Percentiles rank a stretch among this genome's conserved stretches.
phyloP scores from a whole-genome alignment of 2,888 invertebrate species.

The Cheilosia pagana region DNA sequence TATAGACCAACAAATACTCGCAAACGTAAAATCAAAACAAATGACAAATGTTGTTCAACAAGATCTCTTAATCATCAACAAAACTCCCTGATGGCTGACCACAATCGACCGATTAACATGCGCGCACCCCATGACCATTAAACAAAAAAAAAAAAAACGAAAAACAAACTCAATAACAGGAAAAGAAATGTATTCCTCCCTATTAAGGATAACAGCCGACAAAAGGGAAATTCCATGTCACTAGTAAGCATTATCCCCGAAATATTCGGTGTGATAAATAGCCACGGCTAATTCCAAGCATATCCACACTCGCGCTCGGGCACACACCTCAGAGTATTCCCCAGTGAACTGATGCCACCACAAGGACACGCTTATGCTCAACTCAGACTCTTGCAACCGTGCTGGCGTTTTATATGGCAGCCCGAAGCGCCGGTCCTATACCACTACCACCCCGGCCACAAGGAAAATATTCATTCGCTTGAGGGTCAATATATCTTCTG shows the following conservation, averaged over 20 bases:
- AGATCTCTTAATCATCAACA: slow-evolving; percentile 61
- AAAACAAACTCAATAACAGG: slow-evolving; percentile 22
- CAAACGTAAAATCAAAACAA: background rate
- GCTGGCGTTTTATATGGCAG: slow-evolving; percentile 29
- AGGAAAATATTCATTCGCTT: slow-evolving; percentile 68
- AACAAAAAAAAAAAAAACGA: slow-evolving; percentile 35
- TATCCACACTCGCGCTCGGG: slow-evolving; percentile 60
- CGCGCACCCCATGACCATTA: slow-evolving; percentile 45
- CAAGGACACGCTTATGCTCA: slow-evolving; percentile 35
- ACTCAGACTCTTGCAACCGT: slow-evolving; percentile 20
- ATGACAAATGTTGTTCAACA: slow-evolving; percentile 20
- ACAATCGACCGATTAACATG: slow-evolving; percentile 65
- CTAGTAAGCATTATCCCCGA: slow-evolving; percentile 67
- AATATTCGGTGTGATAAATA: slow-evolving; percentile 72
- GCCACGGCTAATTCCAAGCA: slow-evolving; percentile 69
- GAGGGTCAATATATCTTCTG: slow-evolving; percentile 76
- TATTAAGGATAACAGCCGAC: slow-evolving; percentile 70
- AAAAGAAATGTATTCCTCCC: slow-evolving; percentile 46
- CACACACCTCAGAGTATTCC: slow-evolving; percentile 55
- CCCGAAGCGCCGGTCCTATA: slow-evolving; percentile 46
- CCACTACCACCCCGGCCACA: slow-evolving; percentile 26
- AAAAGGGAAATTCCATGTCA: slow-evolving; percentile 73
- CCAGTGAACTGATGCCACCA: slow-evolving; percentile 44
- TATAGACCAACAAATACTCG: background rate
- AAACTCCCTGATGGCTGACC: slow-evolving; percentile 45